phyloP scores from a whole-genome alignment of 2,797 vertebrate genomes.

The Mionectes olivaceus region DNA sequence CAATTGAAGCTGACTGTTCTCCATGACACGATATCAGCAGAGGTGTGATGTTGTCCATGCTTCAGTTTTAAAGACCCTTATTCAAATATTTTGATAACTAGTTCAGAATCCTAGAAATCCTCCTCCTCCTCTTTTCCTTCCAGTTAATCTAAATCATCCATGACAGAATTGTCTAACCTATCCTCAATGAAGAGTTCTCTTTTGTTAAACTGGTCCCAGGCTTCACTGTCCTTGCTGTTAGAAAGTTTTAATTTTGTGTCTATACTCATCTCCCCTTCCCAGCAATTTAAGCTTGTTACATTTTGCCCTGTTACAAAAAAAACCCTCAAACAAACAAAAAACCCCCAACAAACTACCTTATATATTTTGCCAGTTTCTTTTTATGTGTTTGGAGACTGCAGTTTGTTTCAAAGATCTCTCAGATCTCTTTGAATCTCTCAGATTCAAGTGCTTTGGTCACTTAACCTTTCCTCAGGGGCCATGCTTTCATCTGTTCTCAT shows the following conservation, averaged over 20 bases:
- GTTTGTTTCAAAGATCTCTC: rapidly evolving
- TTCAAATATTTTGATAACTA: background rate
- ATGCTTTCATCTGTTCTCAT: background rate
- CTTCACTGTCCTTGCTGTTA: background rate
- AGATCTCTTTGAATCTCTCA: background rate
- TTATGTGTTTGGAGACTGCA: background rate
- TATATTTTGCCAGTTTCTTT: rapidly evolving
- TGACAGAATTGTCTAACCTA: background rate
- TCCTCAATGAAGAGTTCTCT: background rate
- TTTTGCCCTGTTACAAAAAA: background rate
- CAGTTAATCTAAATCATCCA: background rate
- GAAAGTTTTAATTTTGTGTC: background rate
- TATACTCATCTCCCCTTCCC: background rate
- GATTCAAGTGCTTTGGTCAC: background rate
- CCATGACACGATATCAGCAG: rapidly evolving
- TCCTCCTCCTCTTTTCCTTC: background rate
- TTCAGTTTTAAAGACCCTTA: background rate
- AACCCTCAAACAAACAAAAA: too few relatives aligned
- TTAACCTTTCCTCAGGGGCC: background rate
- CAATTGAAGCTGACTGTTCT: background rate
- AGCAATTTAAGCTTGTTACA: background rate
- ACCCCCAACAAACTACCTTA: rapidly evolving
- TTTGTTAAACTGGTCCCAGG: background rate
- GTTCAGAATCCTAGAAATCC: background rate
- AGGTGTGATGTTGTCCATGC: background rate